Conservation (phyloP, 2,113 vertebrate species). For the Corydoras sp. region DNA sequence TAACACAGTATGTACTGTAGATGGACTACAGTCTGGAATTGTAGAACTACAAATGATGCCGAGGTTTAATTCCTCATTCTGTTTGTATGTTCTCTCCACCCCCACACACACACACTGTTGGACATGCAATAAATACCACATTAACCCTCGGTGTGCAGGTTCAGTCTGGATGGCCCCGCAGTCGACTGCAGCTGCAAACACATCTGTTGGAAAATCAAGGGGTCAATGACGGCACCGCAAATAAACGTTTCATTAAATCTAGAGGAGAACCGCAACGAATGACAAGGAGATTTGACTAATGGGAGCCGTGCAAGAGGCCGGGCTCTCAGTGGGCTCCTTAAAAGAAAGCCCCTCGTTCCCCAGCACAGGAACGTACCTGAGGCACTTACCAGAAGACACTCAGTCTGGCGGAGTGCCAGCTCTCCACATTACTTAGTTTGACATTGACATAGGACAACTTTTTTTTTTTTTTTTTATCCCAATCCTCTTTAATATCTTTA, state of each 20-base stretch:
- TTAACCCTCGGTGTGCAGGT: too few relatives aligned
- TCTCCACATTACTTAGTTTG: conserved; percentile 33
- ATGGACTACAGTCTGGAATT: too few relatives aligned
- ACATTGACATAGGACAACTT: conserved; percentile 1
- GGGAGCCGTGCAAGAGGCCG: not conserved
- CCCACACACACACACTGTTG: too few relatives aligned
- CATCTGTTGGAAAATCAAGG: not conserved
- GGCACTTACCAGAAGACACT: conserved; percentile 33
- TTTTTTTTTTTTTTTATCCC: conserved; percentile 52
- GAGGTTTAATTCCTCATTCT: too few relatives aligned
- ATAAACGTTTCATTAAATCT: conserved; percentile 9
- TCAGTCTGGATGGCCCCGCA: too few relatives aligned
- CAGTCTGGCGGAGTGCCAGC: conserved; percentile 41
- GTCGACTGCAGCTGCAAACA: not conserved
- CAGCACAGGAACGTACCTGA: conserved; percentile 25
- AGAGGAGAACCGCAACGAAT: not conserved
- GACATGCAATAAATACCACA: too few relatives aligned
- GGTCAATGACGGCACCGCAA: not conserved
- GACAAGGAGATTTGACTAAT: conserved; percentile 19
- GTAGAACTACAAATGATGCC: too few relatives aligned
- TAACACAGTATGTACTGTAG: too few relatives aligned
- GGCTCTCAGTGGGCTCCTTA: conserved; percentile 13
- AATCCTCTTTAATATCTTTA: conserved; percentile 1
- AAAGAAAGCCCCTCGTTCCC: conserved; percentile 4
- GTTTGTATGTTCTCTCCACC: too few relatives aligned